Conservation (phyloP, 2,113 vertebrate genomes). For the Apistogramma diplotaenia region DNA sequence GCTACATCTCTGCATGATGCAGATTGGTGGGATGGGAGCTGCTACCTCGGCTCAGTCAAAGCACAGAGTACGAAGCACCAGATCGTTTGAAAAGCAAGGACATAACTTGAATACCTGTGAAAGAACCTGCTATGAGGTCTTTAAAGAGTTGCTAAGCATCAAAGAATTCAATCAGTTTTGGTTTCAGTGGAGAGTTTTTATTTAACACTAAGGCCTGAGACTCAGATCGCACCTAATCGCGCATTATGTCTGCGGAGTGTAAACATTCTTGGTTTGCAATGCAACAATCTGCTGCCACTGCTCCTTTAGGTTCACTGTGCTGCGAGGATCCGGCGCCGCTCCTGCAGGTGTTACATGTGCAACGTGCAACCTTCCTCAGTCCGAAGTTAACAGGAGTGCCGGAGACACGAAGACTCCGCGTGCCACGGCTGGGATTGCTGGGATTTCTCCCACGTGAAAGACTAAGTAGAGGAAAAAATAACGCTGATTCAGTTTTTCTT, state of each 20-base stretch:
- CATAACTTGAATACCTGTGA: neutral
- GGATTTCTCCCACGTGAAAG: neutral
- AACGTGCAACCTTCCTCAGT: no score
- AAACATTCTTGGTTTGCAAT: neutral
- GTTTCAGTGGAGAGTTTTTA: constrained; percentile 6
- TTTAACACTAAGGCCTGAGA: neutral
- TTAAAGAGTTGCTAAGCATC: neutral
- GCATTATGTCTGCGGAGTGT: neutral
- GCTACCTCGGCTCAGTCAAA: constrained; percentile 15
- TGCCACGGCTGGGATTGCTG: neutral
- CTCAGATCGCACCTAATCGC: neutral
- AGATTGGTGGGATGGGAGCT: neutral
- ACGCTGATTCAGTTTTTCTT: neutral
- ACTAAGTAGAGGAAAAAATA: neutral
- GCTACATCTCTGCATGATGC: neutral
- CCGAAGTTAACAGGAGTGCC: neutral
- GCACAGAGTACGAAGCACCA: neutral
- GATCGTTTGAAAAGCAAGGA: neutral
- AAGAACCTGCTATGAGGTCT: neutral
- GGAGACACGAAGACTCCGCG: neutral
- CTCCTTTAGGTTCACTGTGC: neutral
- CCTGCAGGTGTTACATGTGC: neutral
- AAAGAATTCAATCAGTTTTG: constrained; percentile 6
- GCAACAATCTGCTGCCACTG: neutral
- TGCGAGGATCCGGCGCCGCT: neutral